phyloP scores from a whole-genome alignment of 2,113 vertebrate species.

The Mola mola region DNA sequence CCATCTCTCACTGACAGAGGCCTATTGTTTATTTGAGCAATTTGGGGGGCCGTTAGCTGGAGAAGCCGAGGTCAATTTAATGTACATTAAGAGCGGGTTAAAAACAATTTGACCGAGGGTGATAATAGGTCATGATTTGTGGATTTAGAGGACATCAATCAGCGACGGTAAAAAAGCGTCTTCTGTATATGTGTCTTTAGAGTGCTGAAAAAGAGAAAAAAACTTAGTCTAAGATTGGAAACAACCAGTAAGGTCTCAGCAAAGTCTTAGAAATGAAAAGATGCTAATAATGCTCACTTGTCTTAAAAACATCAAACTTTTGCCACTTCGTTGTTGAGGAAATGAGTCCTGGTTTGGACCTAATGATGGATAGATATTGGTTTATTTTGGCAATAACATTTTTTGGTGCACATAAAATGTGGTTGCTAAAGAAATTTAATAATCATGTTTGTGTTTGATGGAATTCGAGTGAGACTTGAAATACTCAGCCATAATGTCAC shows the following conservation, averaged over 20 bases:
- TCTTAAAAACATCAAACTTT: neutral
- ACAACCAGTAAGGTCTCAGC: neutral
- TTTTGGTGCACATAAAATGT: neutral
- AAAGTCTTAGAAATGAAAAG: neutral
- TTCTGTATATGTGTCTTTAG: no score
- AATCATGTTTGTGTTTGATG: neutral
- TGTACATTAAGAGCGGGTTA: neutral
- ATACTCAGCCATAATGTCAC: neutral
- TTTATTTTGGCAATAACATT: neutral
- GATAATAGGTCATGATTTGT: neutral
- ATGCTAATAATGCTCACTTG: neutral
- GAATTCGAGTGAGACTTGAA: conserved; percentile 8
- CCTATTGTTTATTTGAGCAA: no score
- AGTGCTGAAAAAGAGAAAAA: conserved; percentile 3
- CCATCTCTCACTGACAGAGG: conserved; percentile 35
- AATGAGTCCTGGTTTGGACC: neutral
- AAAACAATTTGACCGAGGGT: no score
- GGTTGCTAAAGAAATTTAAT: neutral
- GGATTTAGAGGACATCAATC: conserved; percentile 1
- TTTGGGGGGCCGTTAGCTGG: no score
- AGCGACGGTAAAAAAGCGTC: no score
- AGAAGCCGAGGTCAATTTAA: neutral
- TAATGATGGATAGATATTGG: conserved; percentile 6
- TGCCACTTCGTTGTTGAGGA: neutral
- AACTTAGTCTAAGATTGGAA: neutral